Evolutionary conservation across 2,113 vertebrate genomes (phyloP).

Genomic region (Ceratotherium simum): DNA sequence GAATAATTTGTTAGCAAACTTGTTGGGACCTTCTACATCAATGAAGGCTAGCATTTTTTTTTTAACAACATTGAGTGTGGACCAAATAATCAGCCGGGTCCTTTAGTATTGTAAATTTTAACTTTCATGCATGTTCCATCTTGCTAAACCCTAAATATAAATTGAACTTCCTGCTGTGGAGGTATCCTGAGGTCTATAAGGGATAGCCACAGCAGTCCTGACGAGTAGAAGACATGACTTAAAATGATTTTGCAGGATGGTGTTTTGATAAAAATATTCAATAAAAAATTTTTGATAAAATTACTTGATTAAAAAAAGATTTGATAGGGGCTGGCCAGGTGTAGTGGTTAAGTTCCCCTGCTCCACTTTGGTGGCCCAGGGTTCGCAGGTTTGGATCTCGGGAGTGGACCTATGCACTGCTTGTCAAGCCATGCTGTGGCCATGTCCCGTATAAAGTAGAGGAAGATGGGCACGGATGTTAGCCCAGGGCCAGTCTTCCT

Average conservation of each 20-base stretch:
- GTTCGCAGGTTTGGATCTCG: too few species aligned
- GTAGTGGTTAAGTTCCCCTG: too few species aligned
- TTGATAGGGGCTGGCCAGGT: too few species aligned
- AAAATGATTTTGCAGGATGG: neutral
- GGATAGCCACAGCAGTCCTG: neutral
- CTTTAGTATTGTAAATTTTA: neutral
- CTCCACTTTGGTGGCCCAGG: too few species aligned
- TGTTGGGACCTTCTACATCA: neutral
- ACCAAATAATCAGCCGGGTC: neutral
- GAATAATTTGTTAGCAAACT: neutral
- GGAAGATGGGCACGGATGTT: too few species aligned
- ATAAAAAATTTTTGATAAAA: neutral
- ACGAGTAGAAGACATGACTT: neutral
- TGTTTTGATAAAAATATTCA: neutral
- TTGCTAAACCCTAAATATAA: neutral
- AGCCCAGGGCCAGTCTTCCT: too few species aligned
- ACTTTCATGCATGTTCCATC: neutral
- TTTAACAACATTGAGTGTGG: neutral
- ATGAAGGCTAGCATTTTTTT: neutral
- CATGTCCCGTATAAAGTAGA: too few species aligned
- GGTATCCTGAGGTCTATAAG: neutral
- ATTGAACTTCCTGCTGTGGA: neutral
- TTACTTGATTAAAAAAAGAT: neutral
- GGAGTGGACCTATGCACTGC: too few species aligned
- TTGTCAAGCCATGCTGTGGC: too few species aligned